Conservation (phyloP, 2,888 invertebrate species). For the Ommatoiulus sabulosus region DNA sequence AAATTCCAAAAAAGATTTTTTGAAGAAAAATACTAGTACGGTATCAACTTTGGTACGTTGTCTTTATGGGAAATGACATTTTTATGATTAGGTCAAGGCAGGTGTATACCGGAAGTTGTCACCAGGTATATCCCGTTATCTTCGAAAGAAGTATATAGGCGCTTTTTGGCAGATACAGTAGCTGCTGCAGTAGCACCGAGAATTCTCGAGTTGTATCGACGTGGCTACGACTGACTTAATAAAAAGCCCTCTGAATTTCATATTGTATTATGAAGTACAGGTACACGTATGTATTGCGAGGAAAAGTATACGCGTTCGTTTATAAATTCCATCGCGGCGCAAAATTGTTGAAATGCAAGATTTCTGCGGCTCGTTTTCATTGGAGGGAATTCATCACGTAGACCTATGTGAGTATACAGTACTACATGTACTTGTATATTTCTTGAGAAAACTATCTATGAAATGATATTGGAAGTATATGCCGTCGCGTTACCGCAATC, state of each 20-base stretch:
- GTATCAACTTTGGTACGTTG: neutral
- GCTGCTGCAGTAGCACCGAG: too few relatives aligned
- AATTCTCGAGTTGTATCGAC: too few relatives aligned
- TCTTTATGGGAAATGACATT: neutral
- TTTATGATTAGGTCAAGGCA: too few relatives aligned
- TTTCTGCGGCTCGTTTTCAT: neutral
- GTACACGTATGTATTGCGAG: neutral
- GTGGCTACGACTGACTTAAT: neutral
- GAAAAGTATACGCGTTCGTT: neutral
- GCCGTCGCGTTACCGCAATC: constrained; percentile 15
- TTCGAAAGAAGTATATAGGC: too few relatives aligned
- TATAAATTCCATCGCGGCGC: neutral
- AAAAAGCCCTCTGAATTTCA: neutral
- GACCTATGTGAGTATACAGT: neutral
- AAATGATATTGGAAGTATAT: constrained; percentile 6
- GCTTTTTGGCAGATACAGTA: too few relatives aligned
- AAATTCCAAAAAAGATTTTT: neutral
- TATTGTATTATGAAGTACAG: neutral
- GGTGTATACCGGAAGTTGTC: too few relatives aligned
- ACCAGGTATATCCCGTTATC: too few relatives aligned
- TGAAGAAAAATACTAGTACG: neutral
- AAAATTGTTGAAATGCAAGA: neutral
- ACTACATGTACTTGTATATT: too few relatives aligned
- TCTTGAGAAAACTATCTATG: neutral
- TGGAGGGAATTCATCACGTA: neutral